Percentiles rank a stretch among this genome's conserved stretches.
Evolutionary conservation across 2,797 vertebrate genomes (phyloP).

Genomic region (Eospalax fontanierii): DNA sequence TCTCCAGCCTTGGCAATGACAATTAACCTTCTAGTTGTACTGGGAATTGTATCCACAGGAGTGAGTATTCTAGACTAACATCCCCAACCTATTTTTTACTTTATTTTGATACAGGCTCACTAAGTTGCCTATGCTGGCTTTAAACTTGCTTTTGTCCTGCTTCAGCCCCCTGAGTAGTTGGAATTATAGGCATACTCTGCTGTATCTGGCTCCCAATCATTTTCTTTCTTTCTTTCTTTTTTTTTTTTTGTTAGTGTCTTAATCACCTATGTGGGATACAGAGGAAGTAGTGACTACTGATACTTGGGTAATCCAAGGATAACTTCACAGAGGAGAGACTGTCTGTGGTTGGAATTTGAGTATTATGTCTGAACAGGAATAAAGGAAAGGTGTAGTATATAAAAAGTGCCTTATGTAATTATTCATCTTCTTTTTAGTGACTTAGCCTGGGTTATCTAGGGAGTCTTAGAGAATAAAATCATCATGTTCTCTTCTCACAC

Average conservation of each 20-base stretch:
- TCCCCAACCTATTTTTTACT: not conserved
- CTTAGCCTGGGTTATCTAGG: not conserved
- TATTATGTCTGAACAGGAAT: not conserved
- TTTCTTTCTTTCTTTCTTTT: not conserved
- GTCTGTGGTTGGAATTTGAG: not conserved
- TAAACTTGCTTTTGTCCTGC: not conserved
- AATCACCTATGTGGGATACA: not conserved
- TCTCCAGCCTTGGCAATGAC: too few species aligned
- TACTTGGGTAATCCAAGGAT: not conserved
- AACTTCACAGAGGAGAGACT: not conserved
- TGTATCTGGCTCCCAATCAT: not conserved
- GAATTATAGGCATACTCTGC: not conserved
- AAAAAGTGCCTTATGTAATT: not conserved
- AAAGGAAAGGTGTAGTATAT: not conserved
- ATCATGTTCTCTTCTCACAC: not conserved
- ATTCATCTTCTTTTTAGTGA: conserved; percentile 7
- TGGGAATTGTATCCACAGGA: not conserved
- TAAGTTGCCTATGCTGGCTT: not conserved
- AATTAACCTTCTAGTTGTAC: not conserved
- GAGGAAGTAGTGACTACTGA: not conserved
- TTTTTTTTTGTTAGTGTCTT: not conserved
- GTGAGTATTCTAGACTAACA: not conserved
- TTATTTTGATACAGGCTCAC: not conserved
- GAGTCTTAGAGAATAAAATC: not conserved
- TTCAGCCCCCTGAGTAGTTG: not conserved